A percentile compares a stretch with the other conserved stretches of the same genome.
Conservation (phyloP, 2,797 vertebrate genomes). For the Antrozous pallidus region DNA sequence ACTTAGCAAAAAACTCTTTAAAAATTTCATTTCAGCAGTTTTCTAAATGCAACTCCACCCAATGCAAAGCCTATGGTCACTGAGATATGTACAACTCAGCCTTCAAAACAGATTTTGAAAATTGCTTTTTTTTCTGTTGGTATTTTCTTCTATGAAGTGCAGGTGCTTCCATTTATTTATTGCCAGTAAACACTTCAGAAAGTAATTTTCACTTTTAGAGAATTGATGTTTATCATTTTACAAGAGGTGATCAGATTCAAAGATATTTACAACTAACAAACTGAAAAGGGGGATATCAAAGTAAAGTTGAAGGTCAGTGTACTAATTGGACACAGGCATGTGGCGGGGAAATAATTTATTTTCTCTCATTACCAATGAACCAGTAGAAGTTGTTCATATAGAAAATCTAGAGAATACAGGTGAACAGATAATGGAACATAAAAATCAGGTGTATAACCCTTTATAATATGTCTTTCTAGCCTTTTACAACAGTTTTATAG, state of each 20-base stretch:
- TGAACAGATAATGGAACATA: background rate
- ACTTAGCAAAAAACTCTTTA: background rate
- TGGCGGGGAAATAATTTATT: background rate
- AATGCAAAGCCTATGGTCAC: background rate
- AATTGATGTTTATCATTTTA: background rate
- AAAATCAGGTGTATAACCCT: background rate
- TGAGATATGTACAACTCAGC: background rate
- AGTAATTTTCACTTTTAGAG: background rate
- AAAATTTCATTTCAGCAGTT: background rate
- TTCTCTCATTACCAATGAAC: background rate
- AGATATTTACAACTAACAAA: background rate
- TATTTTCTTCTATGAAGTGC: background rate
- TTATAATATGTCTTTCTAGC: background rate
- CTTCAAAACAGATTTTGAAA: background rate
- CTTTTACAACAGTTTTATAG: background rate
- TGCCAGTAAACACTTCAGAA: background rate
- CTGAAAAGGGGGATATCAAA: background rate
- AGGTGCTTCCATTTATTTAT: background rate
- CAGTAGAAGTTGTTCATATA: background rate
- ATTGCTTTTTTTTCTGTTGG: background rate
- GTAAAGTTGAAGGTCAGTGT: background rate
- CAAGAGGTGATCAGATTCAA: background rate
- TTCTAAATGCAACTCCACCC: background rate
- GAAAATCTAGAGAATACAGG: background rate
- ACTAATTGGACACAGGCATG: background rate